Conservation (phyloP, 1,140 invertebrate species). For the Stegodyphus dumicola region DNA sequence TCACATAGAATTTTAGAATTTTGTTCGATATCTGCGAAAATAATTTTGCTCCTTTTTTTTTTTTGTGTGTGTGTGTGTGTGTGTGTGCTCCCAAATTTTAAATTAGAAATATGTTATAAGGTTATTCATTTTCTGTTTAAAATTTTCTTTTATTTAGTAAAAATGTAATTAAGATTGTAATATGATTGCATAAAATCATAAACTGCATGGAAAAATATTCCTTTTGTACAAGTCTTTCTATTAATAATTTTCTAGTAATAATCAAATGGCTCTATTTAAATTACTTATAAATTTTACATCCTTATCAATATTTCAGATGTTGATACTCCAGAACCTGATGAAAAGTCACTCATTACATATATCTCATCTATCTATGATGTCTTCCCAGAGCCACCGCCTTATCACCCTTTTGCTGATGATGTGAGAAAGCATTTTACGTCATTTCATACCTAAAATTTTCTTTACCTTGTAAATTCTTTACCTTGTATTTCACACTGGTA, state of each 20-base stretch:
- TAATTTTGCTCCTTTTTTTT: too few species aligned
- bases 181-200: neutral
- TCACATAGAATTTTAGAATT: too few species aligned
- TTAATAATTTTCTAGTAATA: neutral
- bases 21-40: too few species aligned
- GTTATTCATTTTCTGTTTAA: too few species aligned
- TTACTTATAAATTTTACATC: neutral
- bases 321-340: constrained; percentile 97
- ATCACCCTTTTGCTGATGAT: constrained; percentile 93
- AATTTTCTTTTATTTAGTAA: too few species aligned
- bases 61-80: too few species aligned
- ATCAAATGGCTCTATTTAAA: neutral
- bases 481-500: neutral
- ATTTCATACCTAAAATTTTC: neutral
- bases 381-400: constrained; percentile 86
- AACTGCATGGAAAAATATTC: neutral
- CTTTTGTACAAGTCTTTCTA: too few species aligned
- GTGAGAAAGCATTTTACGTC: constrained; percentile 66
- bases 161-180: too few species aligned
- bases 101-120: too few species aligned
- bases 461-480: neutral
- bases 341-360: constrained; percentile 99
- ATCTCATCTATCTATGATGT: constrained; percentile 98
- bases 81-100: too few species aligned
- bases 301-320: constrained; percentile 76